Conservation (phyloP, 2,888 invertebrate genomes). For the Tuta absoluta region DNA sequence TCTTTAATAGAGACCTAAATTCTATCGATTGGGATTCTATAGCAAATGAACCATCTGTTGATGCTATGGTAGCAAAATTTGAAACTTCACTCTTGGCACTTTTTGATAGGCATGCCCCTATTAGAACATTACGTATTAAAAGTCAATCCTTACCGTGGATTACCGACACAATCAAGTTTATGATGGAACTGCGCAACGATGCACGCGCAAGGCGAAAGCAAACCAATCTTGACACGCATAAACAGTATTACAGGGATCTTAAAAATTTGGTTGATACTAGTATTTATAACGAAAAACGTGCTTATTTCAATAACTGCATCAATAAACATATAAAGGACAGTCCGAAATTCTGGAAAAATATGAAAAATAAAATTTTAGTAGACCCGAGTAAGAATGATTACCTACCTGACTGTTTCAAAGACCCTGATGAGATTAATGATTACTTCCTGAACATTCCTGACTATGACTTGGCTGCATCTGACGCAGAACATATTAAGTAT, state of each 20-base stretch:
- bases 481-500: neutral
- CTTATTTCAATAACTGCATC: conserved; percentile 27
- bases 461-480: neutral
- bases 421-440: neutral
- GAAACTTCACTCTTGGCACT: neutral
- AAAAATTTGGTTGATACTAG: neutral
- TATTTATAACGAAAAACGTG: conserved; percentile 11
- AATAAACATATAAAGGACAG: neutral
- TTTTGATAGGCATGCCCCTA: conserved; percentile 4
- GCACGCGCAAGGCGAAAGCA: neutral
- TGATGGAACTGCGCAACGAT: conserved; percentile 6
- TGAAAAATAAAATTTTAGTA: conserved; percentile 1
- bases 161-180: conserved; percentile 6
- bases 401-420: neutral
- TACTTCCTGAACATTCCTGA: neutral
- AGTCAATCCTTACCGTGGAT: conserved; percentile 10
- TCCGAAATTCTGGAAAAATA: neutral
- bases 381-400: neutral
- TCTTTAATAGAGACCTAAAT: conserved; percentile 1
- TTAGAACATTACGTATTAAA: neutral
- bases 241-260: neutral
- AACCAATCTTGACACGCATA: neutral
- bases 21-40: neutral
- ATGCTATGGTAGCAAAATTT: neutral
- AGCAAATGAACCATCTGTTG: neutral